Evolutionary conservation across 2,797 vertebrate species (phyloP), one percentile per base, ranked within the genome.

Genomic region (Streptopelia turtur): DNA sequence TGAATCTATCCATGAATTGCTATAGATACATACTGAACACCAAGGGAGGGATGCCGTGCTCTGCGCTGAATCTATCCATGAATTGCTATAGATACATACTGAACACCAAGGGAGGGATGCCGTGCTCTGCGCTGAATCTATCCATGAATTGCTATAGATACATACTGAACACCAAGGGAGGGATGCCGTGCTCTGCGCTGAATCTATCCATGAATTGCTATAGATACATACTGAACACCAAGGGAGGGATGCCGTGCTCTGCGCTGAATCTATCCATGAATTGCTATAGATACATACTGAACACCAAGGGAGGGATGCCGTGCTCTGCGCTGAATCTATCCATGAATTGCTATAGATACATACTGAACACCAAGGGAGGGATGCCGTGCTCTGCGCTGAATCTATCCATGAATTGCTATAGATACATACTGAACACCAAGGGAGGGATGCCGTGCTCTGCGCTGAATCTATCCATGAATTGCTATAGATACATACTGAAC

Each of bases 61-160:
- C 30, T 57, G 27, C 3, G 1, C 56, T 64, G 37, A 4, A n/a
- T n/a, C n/a, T n/a, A n/a, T n/a, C n/a, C n/a, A n/a, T n/a, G n/a
- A n/a, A n/a, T 5, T 12, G 8, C n/a, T 15, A 21, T 7, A 11
- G 4, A 23, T 10, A 25, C 57, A 4, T 31, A 31, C 2, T 16
- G 76, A 83, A 61, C 61, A 70, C 12, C 35, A 76, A 64, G 55
- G 55, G 21, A 41, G 28, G 80, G 41, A 47, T 20, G 57, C 33
- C n/a, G n/a, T n/a, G n/a, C n/a, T n/a, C n/a, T n/a, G n/a, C n/a
- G n/a, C n/a, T n/a, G 28, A 47, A 28, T 39, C 9, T 61, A 5
- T 11, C 33, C 37, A 6, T 15, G 14, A 23, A 10, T 5, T 12
- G 8, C n/a, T 15, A 21, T 7, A 11, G 4, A 23, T 10, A 25